Percentiles rank a stretch among this genome's conserved stretches.
These are phyloP conservation scores for Paracentrotus lividus DNA, from an alignment of 53 echinoderm and acorn worm genomes.

Conservation along the genomic window DNA sequence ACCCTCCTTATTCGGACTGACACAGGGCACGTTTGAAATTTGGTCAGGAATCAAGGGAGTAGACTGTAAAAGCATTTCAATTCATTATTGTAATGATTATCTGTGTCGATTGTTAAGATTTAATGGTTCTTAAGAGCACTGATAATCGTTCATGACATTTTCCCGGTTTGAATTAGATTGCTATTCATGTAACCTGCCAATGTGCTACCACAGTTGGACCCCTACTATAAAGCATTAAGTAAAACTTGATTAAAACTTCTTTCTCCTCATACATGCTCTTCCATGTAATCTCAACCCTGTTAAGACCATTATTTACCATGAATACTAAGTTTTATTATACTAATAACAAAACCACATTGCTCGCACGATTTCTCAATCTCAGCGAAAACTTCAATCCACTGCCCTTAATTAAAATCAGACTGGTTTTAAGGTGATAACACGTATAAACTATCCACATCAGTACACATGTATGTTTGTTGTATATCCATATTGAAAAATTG, in stretches of 20 bases:
- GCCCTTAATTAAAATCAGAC: background rate
- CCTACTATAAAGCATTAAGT: background rate
- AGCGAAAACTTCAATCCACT: constrained; percentile 20
- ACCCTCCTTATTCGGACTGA: too few relatives aligned
- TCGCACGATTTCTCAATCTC: background rate
- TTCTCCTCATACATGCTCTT: background rate
- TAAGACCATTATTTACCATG: background rate
- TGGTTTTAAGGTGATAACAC: constrained; percentile 8
- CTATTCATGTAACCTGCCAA: background rate
- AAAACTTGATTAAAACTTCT: background rate
- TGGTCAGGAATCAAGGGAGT: too few relatives aligned
- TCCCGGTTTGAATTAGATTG: background rate
- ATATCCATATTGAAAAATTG: constrained; percentile 30
- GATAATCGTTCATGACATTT: too few relatives aligned
- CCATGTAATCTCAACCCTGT: background rate
- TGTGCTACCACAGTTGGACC: background rate
- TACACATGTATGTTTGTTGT: constrained; percentile 33
- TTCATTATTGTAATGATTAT: too few relatives aligned
- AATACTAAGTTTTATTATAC: background rate
- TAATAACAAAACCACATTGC: background rate
- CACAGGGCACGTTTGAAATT: too few relatives aligned
- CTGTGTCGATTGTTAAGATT: too few relatives aligned
- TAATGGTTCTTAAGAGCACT: too few relatives aligned
- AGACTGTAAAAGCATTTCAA: too few relatives aligned
- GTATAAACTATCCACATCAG: constrained; percentile 41